Base-by-base conservation (phyloP, 2,113 vertebrate genomes). In the Psittacus erithacus region DNA sequence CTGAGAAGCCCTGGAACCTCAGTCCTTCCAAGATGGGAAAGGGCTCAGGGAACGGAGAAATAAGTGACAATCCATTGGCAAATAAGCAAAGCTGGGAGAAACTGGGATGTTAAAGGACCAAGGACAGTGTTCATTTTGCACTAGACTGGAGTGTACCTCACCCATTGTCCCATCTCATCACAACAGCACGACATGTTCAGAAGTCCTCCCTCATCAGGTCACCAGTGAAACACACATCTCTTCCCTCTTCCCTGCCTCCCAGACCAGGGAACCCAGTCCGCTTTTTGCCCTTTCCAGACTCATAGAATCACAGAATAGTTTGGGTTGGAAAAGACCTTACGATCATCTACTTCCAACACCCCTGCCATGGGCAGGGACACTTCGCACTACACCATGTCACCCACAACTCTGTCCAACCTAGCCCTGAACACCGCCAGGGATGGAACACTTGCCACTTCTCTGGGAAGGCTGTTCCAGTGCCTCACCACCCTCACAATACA, bases 201-300 rank as follows among this genome's bases (percentile, higher is more conserved):
- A 28, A 44, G 28, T 76, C 63, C 31, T 82, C n/a, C 17, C 16
- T 59, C 44, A 39, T 6, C 28, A 71, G 50, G 15, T 35, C n/a
- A 52, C 29, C 14, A 6, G 12, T 60, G n/a, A 52, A 70, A 86
- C 2, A 0, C 11, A 19, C 2, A 1, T 43, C n/a, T 53, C 49
- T 59, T 76, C 29, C 49, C 31, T 63, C 53, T 46, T 80, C 13
- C 38, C 19, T 39, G 20, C 35, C 33, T 47, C 46, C 22, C 25
- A 55, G n/a, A 43, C 22, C 1, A 0, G 16, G 31, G 27, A n/a
- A 71, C 8, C 20, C 75, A 59, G 20, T 14, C 18, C 22, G 15
- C 29, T 25, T 2, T 1, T 13, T n/a, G 23, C 14, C 16, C 13
- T n/a, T 89, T 63, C 47, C 47, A 59, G 20, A 23, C 57, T 59